Evolutionary conservation across 2,113 vertebrate species (phyloP).

Genomic region (Lanius ludovicianus): DNA sequence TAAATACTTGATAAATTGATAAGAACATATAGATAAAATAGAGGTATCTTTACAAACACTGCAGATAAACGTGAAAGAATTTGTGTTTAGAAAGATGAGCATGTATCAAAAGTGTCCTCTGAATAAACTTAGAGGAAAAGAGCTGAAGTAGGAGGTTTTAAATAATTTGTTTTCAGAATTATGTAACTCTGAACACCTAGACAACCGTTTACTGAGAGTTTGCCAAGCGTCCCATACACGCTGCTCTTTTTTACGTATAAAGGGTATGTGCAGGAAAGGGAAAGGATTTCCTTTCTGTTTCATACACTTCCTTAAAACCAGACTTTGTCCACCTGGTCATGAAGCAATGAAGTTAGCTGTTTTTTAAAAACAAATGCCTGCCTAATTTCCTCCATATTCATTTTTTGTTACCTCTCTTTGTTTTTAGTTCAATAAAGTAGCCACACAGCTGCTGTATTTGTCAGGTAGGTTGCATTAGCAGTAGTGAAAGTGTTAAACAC

Average conservation of each 20-base stretch:
- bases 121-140: not conserved
- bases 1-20: not conserved
- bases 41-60: not conserved
- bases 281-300: slow-evolving; percentile 61
- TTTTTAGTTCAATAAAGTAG: not conserved
- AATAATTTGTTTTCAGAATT: not conserved
- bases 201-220: not conserved
- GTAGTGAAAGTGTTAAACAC: not conserved
- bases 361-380: slow-evolving; percentile 26
- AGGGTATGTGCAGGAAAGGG: slow-evolving; percentile 36
- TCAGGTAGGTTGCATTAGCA: not conserved
- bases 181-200: slow-evolving; percentile 14
- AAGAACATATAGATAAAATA: not conserved
- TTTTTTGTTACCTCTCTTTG: not conserved
- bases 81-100: not conserved
- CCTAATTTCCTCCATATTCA: not conserved
- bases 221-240: not conserved
- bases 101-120: not conserved
- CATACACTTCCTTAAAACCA: slow-evolving; percentile 37
- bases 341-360: not conserved
- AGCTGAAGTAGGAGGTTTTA: not conserved
- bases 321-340: slow-evolving; percentile 39
- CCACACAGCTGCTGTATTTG: not conserved
- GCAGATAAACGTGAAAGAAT: not conserved
- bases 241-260: not conserved